Evolutionary conservation across 2,797 vertebrate genomes (phyloP), one percentile per base, ranked within the genome.

Genomic region (Ptychadena robeensis): DNA sequence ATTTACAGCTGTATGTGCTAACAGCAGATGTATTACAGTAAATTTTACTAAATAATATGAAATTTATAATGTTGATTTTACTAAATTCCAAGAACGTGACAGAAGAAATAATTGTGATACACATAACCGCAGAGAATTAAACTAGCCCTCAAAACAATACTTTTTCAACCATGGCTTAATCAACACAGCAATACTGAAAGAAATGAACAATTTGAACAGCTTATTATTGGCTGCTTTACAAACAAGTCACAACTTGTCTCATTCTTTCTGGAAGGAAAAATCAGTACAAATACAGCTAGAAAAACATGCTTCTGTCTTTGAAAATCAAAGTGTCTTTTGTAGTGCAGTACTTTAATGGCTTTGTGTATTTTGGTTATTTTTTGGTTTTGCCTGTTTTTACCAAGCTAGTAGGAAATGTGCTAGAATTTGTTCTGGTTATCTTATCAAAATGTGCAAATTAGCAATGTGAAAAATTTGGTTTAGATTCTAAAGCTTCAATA

Each of bases 191-290:
- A 88, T 92, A 89, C 91, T 91, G 91, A 91, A 89, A 91, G 35
- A 88, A 91, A 91, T 92, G 90, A 27, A 87, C 88, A 90, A 91
- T 92, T 90, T 88, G 89, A 91, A 88, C 88, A 90, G 85, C 86
- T 92, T 92, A 92, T 92, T 93, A 92, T 88, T 92, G 91, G 91
- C 90, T 87, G 87, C 91, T 92, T 92, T 93, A 92, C 87, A 88
- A 91, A 88, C 94, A 82, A 91, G 93, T 90, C 90, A 92, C 89
- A 91, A 93, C 93, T 93, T 93, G 93, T 90, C 91, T 89, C 87
- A 88, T 90, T 90, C 91, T 93, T 93, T 91, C 92, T 92, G 91
- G 90, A 88, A 27, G n/a, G 48, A 44, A 44, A 48, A 53, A 31
- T 30, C 18, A 66, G 18, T 31, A 76, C 37, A 31, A 65, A 65